Evolutionary conservation across 1,140 invertebrate species (phyloP).

Genomic region (Wasmannia auropunctata): DNA sequence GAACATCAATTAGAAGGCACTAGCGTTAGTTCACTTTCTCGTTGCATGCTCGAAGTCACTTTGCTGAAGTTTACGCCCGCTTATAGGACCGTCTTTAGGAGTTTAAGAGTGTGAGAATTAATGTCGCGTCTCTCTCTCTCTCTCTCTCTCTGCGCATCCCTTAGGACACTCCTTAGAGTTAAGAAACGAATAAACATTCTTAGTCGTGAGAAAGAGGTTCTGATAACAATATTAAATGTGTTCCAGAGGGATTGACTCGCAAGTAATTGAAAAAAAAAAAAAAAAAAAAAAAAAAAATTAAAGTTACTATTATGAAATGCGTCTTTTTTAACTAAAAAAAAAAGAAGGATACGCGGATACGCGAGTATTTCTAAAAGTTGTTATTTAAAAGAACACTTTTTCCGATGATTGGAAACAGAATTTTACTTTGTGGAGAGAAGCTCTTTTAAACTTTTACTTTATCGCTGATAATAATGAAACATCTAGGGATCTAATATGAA

Average conservation of each 20-base stretch:
- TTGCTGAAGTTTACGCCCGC: slow-evolving; percentile 59
- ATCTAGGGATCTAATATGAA: slow-evolving; percentile 36
- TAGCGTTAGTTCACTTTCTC: slow-evolving; percentile 61
- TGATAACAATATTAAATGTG: not conserved
- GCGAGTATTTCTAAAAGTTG: not conserved
- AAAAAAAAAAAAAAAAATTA: not conserved
- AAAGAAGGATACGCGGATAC: not conserved
- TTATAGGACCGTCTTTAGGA: slow-evolving; percentile 53
- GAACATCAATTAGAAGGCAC: slow-evolving; percentile 57
- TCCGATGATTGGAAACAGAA: not conserved
- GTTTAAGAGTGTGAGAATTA: slow-evolving; percentile 56
- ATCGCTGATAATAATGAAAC: slow-evolving; percentile 41
- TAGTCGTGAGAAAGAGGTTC: not conserved
- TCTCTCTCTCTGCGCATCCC: slow-evolving; percentile 14
- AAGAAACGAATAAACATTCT: slow-evolving; percentile 46
- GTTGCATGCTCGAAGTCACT: slow-evolving; percentile 64
- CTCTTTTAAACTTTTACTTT: not conserved
- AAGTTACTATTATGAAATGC: not conserved
- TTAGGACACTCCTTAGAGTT: not conserved
- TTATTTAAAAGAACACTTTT: not conserved
- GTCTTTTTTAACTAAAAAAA: not conserved
- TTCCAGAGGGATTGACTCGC: too few species aligned
- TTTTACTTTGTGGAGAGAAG: not conserved
- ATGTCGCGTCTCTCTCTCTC: slow-evolving; percentile 38
- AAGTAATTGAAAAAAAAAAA: not conserved